Evolutionary conservation across 1,140 invertebrate species (phyloP).

Genomic region (Platyura marginata): DNA sequence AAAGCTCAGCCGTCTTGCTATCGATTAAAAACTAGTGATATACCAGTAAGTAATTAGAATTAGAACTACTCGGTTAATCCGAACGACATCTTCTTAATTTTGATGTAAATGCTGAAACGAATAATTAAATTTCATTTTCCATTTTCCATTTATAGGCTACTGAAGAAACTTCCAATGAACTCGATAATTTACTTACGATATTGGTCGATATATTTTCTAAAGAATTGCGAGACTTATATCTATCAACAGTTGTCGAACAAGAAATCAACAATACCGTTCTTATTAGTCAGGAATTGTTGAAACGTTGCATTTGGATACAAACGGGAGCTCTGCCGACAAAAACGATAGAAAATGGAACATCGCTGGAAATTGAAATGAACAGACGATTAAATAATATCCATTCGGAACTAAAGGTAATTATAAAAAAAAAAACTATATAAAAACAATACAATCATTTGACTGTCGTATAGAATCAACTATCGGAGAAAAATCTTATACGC

Average conservation of each 20-base stretch:
- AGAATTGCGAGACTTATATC: conserved; percentile 56
- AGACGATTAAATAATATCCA: conserved; percentile 47
- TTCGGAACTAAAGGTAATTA: conserved; percentile 44
- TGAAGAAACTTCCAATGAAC: conserved; percentile 33
- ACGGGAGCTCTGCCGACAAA: conserved; percentile 27
- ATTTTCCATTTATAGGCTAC: conserved; percentile 19
- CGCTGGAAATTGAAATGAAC: conserved; percentile 32
- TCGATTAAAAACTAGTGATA: conserved; percentile 33
- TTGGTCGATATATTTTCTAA: conserved; percentile 48
- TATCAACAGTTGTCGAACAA: conserved; percentile 61
- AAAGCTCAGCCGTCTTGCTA: conserved; percentile 57
- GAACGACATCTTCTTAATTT: too few species aligned
- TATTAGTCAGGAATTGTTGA: conserved; percentile 51
- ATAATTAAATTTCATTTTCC: too few species aligned
- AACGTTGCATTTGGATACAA: conserved; percentile 54
- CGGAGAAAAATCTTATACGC: conserved; percentile 39
- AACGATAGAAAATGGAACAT: conserved; percentile 25
- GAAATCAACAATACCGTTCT: conserved; percentile 61
- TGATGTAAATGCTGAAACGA: conserved; percentile 16
- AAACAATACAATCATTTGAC: too few species aligned
- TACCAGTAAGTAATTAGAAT: too few species aligned
- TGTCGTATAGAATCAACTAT: conserved; percentile 32
- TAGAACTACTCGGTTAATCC: too few species aligned
- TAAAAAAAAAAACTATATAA: too few species aligned
- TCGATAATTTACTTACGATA: conserved; percentile 42